A percentile compares a stretch with the other conserved stretches of the same genome.
phyloP scores from a whole-genome alignment of 2,113 vertebrate species.

The Upupa epops region DNA sequence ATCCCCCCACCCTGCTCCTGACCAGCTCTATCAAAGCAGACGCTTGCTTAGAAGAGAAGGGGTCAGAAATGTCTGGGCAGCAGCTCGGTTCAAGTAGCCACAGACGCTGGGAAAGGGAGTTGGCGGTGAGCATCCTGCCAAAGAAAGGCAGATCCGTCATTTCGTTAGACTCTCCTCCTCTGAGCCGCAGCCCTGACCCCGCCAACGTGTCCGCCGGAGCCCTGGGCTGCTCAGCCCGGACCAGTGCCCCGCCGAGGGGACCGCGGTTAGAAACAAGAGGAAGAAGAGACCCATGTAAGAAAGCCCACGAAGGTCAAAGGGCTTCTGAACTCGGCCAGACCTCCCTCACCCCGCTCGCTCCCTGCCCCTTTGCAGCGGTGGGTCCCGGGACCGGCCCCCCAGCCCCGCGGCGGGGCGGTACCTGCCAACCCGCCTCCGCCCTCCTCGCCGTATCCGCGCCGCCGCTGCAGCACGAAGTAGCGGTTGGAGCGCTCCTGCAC shows the following conservation, averaged over 20 bases:
- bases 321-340: neutral
- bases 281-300: neutral
- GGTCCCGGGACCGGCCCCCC: neutral
- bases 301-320: neutral
- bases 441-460: conserved; percentile 91
- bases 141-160: neutral
- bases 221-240: neutral
- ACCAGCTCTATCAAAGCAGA: neutral
- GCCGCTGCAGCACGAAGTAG: conserved; percentile 92
- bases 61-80: neutral
- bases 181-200: neutral
- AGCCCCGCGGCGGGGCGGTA: conserved; percentile 30
- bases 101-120: neutral
- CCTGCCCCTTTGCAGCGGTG: neutral
- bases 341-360: no score
- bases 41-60: accelerated
- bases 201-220: neutral
- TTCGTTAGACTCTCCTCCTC: neutral
- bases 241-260: no score
- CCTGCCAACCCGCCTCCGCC: conserved; percentile 91
- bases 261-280: no score
- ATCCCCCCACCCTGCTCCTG: neutral
- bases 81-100: neutral
- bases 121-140: neutral
- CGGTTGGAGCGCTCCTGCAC: conserved; percentile 90